Percentiles rank a stretch among this genome's conserved stretches.
Conservation (phyloP, 2,797 vertebrate species). For the Acridotheres tristis region DNA sequence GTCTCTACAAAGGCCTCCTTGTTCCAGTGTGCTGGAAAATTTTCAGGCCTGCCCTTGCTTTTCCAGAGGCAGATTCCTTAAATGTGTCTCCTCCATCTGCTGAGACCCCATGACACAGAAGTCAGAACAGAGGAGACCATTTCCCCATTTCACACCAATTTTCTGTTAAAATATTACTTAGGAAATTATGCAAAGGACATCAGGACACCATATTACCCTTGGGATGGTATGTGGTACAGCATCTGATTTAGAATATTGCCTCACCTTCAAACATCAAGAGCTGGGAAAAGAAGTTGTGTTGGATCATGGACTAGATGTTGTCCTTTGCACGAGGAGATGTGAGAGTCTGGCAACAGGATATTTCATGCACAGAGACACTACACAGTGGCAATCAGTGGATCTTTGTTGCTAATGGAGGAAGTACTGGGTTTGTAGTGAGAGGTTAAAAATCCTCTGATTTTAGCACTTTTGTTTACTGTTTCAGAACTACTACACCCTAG, state of each 20-base stretch:
- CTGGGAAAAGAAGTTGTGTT: not conserved
- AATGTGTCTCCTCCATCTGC: fast-evolving
- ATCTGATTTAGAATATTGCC: not conserved
- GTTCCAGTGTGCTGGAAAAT: too few species aligned
- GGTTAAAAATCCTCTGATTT: not conserved
- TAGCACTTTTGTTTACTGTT: not conserved
- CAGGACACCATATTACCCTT: not conserved
- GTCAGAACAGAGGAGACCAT: not conserved
- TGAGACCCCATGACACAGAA: not conserved
- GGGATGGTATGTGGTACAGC: not conserved
- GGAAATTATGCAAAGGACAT: not conserved
- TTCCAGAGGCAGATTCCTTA: not conserved
- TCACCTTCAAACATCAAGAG: not conserved
- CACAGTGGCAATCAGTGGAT: not conserved
- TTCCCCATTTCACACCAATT: not conserved
- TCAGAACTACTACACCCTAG: not conserved
- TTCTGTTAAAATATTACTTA: not conserved
- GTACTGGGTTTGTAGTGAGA: not conserved
- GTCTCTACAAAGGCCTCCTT: not conserved
- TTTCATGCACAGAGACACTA: not conserved
- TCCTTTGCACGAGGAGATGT: not conserved
- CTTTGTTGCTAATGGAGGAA: not conserved
- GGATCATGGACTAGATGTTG: not conserved
- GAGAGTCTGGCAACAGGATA: not conserved
- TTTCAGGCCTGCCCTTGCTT: too few species aligned